A percentile compares a stretch with the other conserved stretches of the same genome.
Conservation (phyloP, 2,797 vertebrate species). For the Cynodonichthys magdalenae region DNA sequence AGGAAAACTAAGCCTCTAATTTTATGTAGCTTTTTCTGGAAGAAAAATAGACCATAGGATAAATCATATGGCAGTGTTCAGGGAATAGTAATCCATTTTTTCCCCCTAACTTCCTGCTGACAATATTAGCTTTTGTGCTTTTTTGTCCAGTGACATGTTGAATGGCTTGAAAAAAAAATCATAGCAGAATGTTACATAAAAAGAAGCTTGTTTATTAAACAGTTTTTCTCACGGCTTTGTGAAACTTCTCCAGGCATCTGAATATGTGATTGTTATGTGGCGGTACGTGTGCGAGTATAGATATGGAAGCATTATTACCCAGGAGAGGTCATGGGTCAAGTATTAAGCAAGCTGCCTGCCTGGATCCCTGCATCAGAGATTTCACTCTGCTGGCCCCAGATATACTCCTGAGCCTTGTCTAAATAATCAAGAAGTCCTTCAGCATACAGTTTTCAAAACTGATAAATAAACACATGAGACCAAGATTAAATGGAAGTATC, state of each 20-base stretch:
- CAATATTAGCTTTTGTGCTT: slow-evolving; percentile 11
- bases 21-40: slow-evolving; percentile 1
- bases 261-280: slow-evolving; percentile 75
- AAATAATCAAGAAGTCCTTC: slow-evolving; percentile 84
- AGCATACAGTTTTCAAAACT: slow-evolving; percentile 79
- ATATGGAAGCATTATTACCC: slow-evolving; percentile 83
- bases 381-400: slow-evolving; percentile 75
- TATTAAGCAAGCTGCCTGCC: slow-evolving; percentile 82
- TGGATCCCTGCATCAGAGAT: slow-evolving; percentile 76
- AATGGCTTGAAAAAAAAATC: slow-evolving; percentile 18
- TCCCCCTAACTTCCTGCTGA: slow-evolving; percentile 34
- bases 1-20: neutral
- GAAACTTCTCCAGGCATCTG: slow-evolving; percentile 67
- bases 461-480: slow-evolving; percentile 85
- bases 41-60: slow-evolving; percentile 50
- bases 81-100: slow-evolving; percentile 46
- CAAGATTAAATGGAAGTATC: slow-evolving; percentile 69
- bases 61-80: slow-evolving; percentile 57
- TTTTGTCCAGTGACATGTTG: slow-evolving; percentile 9
- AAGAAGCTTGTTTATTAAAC: slow-evolving; percentile 46
- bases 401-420: slow-evolving; percentile 81
- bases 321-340: slow-evolving; percentile 84
- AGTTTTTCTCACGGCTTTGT: slow-evolving; percentile 50
- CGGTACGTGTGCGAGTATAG: slow-evolving; percentile 77
- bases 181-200: slow-evolving; percentile 20